Percentiles rank a stretch among this genome's conserved stretches.
Conservation (phyloP, 2,113 vertebrate genomes). For the Chunga burmeisteri region DNA sequence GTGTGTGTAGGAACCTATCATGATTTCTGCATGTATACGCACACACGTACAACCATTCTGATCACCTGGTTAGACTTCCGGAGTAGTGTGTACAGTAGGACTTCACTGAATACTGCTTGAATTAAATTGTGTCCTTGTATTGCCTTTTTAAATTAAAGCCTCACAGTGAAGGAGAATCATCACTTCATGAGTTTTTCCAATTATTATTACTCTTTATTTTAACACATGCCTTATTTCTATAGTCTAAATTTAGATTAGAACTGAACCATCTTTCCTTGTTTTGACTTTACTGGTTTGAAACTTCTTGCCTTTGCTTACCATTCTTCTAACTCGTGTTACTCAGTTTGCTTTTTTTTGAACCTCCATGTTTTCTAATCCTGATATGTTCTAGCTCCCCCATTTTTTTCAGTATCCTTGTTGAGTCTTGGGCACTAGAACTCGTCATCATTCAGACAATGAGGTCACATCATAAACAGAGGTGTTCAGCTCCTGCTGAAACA, state of each 20-base stretch:
- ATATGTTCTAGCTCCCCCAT: accelerated
- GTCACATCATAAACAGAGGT: neutral
- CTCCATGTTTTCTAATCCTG: neutral
- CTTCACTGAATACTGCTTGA: neutral
- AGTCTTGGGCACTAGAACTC: neutral
- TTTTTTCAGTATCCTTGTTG: neutral
- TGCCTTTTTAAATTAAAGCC: neutral
- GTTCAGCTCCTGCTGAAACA: neutral
- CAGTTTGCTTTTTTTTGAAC: neutral
- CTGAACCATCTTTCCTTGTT: neutral
- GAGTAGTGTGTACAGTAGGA: neutral
- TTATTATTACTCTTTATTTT: neutral
- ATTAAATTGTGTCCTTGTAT: neutral
- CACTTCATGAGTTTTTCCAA: neutral
- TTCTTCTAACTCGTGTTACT: neutral
- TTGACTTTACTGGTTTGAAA: neutral
- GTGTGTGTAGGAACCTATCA: accelerated
- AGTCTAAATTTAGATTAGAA: neutral
- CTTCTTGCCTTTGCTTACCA: neutral
- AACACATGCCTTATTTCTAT: neutral
- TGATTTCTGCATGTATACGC: neutral
- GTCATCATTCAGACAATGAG: neutral
- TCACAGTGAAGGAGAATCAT: neutral
- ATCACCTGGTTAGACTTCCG: neutral
- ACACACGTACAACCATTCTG: accelerated